Base-by-base conservation (phyloP, 2,113 vertebrate species). In the Ailurus styani region DNA sequence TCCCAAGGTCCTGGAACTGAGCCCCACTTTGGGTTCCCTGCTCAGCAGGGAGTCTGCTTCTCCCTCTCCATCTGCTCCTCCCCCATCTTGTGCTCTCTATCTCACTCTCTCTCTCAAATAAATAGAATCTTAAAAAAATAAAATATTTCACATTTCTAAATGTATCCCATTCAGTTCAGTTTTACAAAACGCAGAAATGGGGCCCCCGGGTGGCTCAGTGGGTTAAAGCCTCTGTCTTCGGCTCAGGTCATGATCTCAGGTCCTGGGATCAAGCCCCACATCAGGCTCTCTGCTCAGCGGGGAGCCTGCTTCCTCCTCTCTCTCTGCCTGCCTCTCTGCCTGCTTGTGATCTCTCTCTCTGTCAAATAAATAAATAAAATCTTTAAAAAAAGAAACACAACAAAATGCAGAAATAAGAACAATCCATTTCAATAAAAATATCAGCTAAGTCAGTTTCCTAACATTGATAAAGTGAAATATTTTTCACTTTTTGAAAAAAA, bases 351-450 rank as follows among this genome's bases (percentile, higher is more conserved):
- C n/a, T n/a, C n/a, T n/a, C n/a, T n/a, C n/a, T n/a, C n/a, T n/a
- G n/a, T n/a, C n/a, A n/a, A n/a, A n/a, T n/a, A n/a, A n/a, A n/a
- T n/a, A n/a, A n/a, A n/a, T n/a, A n/a, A n/a, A n/a, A n/a, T n/a
- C n/a, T n/a, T n/a, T n/a, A n/a, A n/a, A n/a, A n/a, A n/a, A n/a
- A n/a, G n/a, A n/a, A n/a, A n/a, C n/a, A n/a, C n/a, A n/a, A 31
- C 52, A 91, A 78, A 64, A 68, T 70, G 6, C 31, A 60, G 42
- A 91, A 87, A 72, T 17, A 64, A 15, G 54, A 50, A 47, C 68
- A 82, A 89, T 96, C 21, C 20, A 42, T 84, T 94, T 89, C 54
- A 73, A 79, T 88, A 89, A 94, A 85, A 85, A 15, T 89, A 70
- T 68, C 72, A 85, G 20, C 42, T n/a, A 86, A 78, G 18, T 37